phyloP scores from a whole-genome alignment of 2,888 invertebrate species.

The Melinaea marsaeus region DNA sequence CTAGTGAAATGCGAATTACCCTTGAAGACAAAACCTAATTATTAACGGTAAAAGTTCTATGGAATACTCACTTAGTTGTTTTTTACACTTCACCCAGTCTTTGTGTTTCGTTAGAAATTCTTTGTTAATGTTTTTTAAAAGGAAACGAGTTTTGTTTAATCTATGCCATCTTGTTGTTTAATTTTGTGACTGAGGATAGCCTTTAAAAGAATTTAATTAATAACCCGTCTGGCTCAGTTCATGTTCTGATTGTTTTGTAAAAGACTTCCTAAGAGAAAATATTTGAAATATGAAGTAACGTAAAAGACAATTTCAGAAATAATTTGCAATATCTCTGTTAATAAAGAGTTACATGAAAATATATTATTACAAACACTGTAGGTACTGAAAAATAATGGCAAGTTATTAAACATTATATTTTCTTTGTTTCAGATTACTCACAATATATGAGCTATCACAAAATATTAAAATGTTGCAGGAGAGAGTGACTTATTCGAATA shows the following conservation, averaged over 20 bases:
- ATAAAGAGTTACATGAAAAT: no score
- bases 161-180: conserved; percentile 6
- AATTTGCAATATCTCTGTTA: no score
- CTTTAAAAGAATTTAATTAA: neutral
- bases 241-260: no score
- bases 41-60: conserved; percentile 13
- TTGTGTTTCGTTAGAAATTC: conserved; percentile 12
- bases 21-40: conserved; percentile 23
- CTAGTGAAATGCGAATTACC: conserved; percentile 11
- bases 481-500: conserved; percentile 23
- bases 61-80: conserved; percentile 16
- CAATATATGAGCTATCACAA: conserved; percentile 1
- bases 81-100: conserved; percentile 13
- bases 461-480: conserved; percentile 20
- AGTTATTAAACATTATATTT: conserved; percentile 3
- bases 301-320: no score
- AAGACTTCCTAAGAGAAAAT: no score
- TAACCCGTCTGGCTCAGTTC: no score
- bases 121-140: conserved; percentile 9
- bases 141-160: conserved; percentile 8
- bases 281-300: no score
- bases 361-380: neutral
- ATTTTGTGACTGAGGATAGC: neutral
- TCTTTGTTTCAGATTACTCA: conserved; percentile 24
- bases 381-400: neutral